phyloP scores from a whole-genome alignment of 2,113 vertebrate genomes.

The Actenoides hombroni region DNA sequence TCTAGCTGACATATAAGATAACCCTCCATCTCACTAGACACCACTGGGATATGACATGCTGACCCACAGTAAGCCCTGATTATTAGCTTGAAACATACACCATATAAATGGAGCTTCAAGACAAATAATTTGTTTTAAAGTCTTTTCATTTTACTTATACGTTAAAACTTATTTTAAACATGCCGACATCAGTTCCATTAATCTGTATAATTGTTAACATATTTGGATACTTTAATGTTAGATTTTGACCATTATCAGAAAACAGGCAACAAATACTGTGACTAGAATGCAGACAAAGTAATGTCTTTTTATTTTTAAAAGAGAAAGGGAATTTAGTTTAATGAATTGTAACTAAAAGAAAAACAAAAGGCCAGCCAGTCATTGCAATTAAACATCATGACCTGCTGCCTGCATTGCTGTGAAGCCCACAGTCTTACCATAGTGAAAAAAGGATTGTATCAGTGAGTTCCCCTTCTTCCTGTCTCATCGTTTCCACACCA shows the following conservation, averaged over 20 bases:
- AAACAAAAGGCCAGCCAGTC: neutral
- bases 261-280: neutral
- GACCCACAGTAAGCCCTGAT: slow-evolving; percentile 73
- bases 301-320: neutral
- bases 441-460: neutral
- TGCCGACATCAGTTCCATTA: neutral
- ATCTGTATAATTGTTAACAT: neutral
- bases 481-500: neutral
- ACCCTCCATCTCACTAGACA: slow-evolving; percentile 74
- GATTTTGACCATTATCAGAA: neutral
- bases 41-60: slow-evolving; percentile 76
- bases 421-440: neutral
- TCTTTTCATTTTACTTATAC: slow-evolving; percentile 19
- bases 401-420: neutral
- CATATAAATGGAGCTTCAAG: slow-evolving; percentile 15
- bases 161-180: slow-evolving; percentile 17
- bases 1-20: slow-evolving; percentile 75
- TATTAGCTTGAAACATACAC: slow-evolving; percentile 75
- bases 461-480: neutral
- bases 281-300: neutral
- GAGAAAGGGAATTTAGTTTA: neutral
- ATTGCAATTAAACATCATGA: neutral
- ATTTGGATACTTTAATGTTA: neutral
- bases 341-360: neutral
- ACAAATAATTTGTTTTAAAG: slow-evolving; percentile 60